These are phyloP conservation scores for Pissodes strobi DNA, from an alignment of 1,140 invertebrate genomes.

Conservation along the genomic window DNA sequence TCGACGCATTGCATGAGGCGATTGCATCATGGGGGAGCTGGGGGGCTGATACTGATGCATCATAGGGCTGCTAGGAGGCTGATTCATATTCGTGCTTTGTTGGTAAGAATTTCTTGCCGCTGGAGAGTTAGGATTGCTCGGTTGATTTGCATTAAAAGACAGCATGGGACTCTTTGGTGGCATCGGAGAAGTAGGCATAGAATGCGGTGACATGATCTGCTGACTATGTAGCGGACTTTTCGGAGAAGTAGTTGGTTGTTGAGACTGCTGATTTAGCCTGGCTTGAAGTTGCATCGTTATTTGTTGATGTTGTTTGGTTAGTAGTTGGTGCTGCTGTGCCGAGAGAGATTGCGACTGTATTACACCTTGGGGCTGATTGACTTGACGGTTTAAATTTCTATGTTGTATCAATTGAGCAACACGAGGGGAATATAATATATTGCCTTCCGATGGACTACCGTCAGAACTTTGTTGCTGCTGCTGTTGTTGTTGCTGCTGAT, in stretches of 20 bases:
- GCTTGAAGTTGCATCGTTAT: constrained; percentile 58
- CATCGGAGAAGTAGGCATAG: constrained; percentile 60
- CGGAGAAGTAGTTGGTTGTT: constrained; percentile 62
- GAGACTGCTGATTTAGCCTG: constrained; percentile 50
- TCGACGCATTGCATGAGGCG: constrained; percentile 61
- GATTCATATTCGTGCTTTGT: constrained; percentile 54
- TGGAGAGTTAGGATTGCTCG: constrained; percentile 66
- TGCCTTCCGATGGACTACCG: constrained; percentile 33
- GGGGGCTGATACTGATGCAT: constrained; percentile 60
- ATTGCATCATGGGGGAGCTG: constrained; percentile 64
- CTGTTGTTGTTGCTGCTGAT: constrained; percentile 41
- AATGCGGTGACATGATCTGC: constrained; percentile 62
- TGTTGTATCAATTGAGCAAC: constrained; percentile 56
- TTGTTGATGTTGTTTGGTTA: constrained; percentile 62
- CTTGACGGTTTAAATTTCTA: constrained; percentile 54
- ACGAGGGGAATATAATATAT: constrained; percentile 45
- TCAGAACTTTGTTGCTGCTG: constrained; percentile 29
- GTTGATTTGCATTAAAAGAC: constrained; percentile 54
- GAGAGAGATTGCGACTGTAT: constrained; percentile 55
- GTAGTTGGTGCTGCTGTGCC: constrained; percentile 61
- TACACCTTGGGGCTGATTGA: constrained; percentile 58
- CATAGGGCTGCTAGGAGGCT: constrained; percentile 62
- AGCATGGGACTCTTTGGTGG: constrained; percentile 53
- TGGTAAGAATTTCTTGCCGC: constrained; percentile 67
- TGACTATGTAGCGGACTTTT: constrained; percentile 53